Evolutionary conservation across 2,888 invertebrate species (phyloP).

Genomic region (Monoplex corrugatus): DNA sequence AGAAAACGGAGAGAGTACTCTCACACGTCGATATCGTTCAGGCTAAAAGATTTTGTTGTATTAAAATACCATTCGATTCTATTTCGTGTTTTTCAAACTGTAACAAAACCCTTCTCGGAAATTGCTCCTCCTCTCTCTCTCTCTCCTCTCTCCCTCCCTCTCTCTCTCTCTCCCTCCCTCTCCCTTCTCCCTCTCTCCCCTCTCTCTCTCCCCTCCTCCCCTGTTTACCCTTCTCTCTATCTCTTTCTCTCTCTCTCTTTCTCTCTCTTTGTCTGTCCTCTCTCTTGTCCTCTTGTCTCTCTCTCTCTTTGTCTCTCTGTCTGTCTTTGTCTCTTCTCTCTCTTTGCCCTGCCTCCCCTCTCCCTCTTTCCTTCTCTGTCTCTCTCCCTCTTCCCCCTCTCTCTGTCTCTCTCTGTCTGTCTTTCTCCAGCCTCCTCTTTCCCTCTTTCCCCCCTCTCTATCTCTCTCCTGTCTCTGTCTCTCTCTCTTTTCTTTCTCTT

Average conservation of each 20-base stretch:
- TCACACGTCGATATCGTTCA: no score
- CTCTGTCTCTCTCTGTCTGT: not conserved
- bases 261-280: not conserved
- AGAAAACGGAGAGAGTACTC: no score
- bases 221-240: not conserved
- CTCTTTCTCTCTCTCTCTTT: not conserved
- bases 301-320: not conserved
- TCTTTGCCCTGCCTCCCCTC: not conserved
- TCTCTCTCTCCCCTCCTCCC: not conserved
- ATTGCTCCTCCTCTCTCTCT: not conserved
- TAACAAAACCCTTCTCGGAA: no score
- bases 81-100: no score
- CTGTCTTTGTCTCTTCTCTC: not conserved
- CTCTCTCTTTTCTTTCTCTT: not conserved
- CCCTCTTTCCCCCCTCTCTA: not conserved
- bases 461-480: not conserved
- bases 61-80: no score
- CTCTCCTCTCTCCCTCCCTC: not conserved
- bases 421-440: not conserved
- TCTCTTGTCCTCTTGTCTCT: not conserved
- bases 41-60: no score
- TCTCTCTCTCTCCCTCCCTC: not conserved
- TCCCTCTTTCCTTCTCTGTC: conserved; percentile 3
- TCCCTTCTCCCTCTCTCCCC: not conserved
- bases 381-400: not conserved